Evolutionary conservation across 2,888 invertebrate genomes (phyloP), one percentile per base, ranked within the genome.

Genomic region (Byasa hedistus): DNA sequence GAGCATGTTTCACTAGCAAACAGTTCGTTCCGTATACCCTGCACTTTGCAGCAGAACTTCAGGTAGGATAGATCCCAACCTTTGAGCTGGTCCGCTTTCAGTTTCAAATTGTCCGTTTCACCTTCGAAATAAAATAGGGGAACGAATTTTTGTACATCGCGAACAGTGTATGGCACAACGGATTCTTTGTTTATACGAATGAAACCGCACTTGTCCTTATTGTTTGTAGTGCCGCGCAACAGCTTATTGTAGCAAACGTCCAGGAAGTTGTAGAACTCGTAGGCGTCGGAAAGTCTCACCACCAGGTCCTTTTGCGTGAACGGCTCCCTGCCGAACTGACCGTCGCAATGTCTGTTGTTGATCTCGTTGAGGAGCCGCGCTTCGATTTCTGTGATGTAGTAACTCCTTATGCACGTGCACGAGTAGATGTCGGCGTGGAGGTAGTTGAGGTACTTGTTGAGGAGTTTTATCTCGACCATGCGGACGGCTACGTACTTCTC

Each of bases 1-100:
- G 96, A 96, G 86, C 97, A 97, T 15, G 96, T 96, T 80, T 97
- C 97, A 92, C 96, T 96, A 23, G 97, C 96, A 87, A 98, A 97
- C 68, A 98, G 87, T 90, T 98, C 97, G 80, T 97, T 97, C 72
- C 97, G 92, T 75, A 98, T 97, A 62, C 97, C 97, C 87, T 97
- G 97, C 72, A 98, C 97, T 89, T 97, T 98, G 87, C 98, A 98
- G 88, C 98, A 98, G 85, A 98, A 97, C 87, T 98, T 98, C 71
- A 98, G 92, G 85, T 98, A 98, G 0, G 97, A 96, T 73, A 98
- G 89, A 87, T 98, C 97, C 98, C 98, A 98, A 69, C 97, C 97
- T 79, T 96, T 96, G 51, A 98, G 87, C 83, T 96, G 95, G 78
- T 97, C 96, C 2, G 97, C 96, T 81, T 97, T 96, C 70, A 95